These are phyloP conservation scores for Acanthococcus lagerstroemiae DNA, from an alignment of 2,888 invertebrate species.

Conservation along the genomic window DNA sequence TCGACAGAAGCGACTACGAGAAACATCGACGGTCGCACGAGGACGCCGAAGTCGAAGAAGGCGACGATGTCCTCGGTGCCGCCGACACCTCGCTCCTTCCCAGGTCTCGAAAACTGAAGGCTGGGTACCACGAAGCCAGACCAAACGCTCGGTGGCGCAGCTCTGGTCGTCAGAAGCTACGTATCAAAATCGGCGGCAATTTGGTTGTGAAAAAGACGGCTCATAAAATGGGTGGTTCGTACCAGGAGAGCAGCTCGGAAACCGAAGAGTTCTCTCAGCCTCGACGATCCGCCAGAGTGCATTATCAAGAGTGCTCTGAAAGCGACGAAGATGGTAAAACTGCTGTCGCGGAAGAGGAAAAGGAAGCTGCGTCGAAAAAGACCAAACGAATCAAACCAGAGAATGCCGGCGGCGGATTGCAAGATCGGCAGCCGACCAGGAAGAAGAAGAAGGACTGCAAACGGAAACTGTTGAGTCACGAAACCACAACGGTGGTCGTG, in stretches of 20 bases:
- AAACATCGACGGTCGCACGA: too few species aligned
- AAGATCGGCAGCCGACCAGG: background rate
- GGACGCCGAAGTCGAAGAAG: too few species aligned
- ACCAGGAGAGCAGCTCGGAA: background rate
- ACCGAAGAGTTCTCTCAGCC: background rate
- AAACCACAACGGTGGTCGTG: background rate
- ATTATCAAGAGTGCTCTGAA: background rate
- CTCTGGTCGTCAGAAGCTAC: background rate
- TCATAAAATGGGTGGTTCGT: background rate
- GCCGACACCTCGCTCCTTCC: too few species aligned
- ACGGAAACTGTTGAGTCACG: background rate
- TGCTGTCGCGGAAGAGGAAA: background rate
- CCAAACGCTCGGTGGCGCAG: background rate
- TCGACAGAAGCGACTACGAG: too few species aligned
- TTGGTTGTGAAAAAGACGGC: constrained; percentile 9
- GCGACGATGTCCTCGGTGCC: too few species aligned
- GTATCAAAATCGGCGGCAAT: background rate
- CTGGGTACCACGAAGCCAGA: background rate
- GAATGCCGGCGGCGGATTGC: background rate
- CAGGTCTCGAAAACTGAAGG: too few species aligned
- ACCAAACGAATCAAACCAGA: background rate
- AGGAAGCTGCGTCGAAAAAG: background rate
- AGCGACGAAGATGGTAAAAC: background rate
- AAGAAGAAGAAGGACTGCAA: background rate
- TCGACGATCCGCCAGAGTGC: background rate